Percentiles rank a stretch among this genome's conserved stretches.
These are phyloP conservation scores for Aurelia sp. DNA, from an alignment of 30 jellyfish, hydroid and myxozoan genomes.

Conservation along the genomic window DNA sequence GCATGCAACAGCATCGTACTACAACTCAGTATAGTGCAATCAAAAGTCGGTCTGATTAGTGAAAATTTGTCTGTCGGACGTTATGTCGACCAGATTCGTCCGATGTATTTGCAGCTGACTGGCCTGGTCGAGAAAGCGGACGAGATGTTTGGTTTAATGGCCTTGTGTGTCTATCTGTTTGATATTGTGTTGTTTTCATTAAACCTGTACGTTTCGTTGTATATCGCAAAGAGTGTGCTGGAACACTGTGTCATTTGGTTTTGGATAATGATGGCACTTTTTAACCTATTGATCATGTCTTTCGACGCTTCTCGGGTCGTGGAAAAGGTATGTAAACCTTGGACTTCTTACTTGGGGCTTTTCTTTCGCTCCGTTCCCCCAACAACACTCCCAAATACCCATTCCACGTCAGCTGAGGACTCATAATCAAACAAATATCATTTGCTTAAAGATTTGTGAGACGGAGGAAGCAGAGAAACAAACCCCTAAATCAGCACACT, in stretches of 20 bases:
- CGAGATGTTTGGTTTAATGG: slow-evolving; percentile 54
- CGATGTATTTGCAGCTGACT: slow-evolving; percentile 39
- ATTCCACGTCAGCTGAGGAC: too few species aligned
- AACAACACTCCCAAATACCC: too few species aligned
- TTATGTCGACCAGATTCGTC: slow-evolving; percentile 36
- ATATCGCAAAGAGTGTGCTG: slow-evolving; percentile 6
- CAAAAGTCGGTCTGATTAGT: slow-evolving; percentile 4
- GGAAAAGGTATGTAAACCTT: slow-evolving; percentile 42
- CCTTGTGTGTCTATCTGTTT: slow-evolving; percentile 34
- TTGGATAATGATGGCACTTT: slow-evolving; percentile 27
- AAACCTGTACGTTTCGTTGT: slow-evolving; percentile 29
- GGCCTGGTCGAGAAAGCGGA: slow-evolving; percentile 46
- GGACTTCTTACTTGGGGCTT: too few species aligned
- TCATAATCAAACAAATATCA: too few species aligned
- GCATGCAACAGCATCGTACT: slow-evolving; percentile 38
- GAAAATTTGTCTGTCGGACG: slow-evolving; percentile 6
- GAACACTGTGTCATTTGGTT: slow-evolving; percentile 23
- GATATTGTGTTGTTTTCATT: slow-evolving; percentile 57
- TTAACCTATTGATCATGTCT: slow-evolving; percentile 37
- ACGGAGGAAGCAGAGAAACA: too few species aligned
- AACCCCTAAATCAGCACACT: too few species aligned
- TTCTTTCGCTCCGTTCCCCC: too few species aligned
- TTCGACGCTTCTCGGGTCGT: slow-evolving; percentile 52
- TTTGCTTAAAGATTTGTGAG: too few species aligned
- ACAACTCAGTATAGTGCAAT: slow-evolving; percentile 25